phyloP scores from a whole-genome alignment of 2,888 invertebrate species.

The Lithophane socia region DNA sequence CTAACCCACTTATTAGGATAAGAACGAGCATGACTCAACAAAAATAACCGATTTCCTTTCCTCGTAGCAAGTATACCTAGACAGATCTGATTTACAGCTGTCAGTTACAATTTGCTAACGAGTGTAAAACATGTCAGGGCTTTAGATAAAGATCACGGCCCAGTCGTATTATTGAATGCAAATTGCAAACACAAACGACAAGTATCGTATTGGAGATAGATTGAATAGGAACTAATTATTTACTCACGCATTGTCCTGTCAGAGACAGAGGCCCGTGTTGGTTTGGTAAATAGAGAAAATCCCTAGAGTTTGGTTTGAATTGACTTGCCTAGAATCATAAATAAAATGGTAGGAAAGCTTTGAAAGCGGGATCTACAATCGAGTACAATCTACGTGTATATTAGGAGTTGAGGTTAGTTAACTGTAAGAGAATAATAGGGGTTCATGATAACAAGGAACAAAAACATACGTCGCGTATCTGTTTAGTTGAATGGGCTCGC shows the following conservation, averaged over 20 bases:
- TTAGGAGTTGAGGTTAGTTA: conserved; percentile 30
- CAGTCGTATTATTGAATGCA: conserved; percentile 84
- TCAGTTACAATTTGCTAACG: conserved; percentile 87
- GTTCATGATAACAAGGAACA: conserved; percentile 29
- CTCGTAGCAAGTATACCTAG: conserved; percentile 57
- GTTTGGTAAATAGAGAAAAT: conserved; percentile 73
- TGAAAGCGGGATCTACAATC: conserved; percentile 37
- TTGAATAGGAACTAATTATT: conserved; percentile 82
- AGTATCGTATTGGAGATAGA: conserved; percentile 74
- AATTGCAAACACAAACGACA: conserved; percentile 79
- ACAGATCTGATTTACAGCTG: conserved; percentile 81
- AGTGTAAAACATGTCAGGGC: conserved; percentile 84
- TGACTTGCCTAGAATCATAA: conserved; percentile 62
- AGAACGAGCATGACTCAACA: conserved; percentile 28
- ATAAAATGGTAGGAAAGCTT: conserved; percentile 58
- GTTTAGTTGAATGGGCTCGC: conserved; percentile 75
- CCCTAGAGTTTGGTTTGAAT: conserved; percentile 65
- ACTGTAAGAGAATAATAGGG: conserved; percentile 42
- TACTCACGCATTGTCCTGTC: conserved; percentile 84
- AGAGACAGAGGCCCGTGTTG: conserved; percentile 68
- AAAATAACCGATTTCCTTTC: conserved; percentile 71
- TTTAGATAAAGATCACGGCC: conserved; percentile 84
- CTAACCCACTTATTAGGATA: not conserved
- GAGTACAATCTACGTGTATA: conserved; percentile 24
- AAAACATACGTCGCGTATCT: conserved; percentile 66